phyloP scores from a whole-genome alignment of 2,888 invertebrate genomes.

The Drosophila fungiperda region DNA sequence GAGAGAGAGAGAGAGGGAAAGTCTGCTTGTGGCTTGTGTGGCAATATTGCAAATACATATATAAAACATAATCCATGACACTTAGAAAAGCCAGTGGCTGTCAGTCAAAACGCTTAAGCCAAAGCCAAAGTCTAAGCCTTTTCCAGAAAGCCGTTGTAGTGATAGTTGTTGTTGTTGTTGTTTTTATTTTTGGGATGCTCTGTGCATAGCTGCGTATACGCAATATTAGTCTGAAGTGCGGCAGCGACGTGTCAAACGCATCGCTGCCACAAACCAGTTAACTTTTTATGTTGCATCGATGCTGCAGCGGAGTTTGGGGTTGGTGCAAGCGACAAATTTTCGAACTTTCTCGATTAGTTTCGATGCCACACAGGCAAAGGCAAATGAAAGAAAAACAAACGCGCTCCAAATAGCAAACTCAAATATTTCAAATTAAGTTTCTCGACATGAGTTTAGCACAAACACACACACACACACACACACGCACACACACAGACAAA shows the following conservation, averaged over 20 bases:
- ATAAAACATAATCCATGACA: constrained; percentile 79
- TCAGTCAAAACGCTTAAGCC: constrained; percentile 53
- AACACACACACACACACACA: constrained; percentile 40
- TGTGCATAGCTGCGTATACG: constrained; percentile 64
- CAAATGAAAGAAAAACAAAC: constrained; percentile 66
- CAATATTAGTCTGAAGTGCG: constrained; percentile 48
- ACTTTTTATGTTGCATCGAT: constrained; percentile 65
- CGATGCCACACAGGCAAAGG: constrained; percentile 62
- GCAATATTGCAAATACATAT: constrained; percentile 68
- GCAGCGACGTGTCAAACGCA: constrained; percentile 51
- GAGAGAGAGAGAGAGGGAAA: constrained; percentile 8
- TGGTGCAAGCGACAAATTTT: constrained; percentile 66
- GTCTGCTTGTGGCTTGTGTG: constrained; percentile 10
- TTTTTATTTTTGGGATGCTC: constrained; percentile 21
- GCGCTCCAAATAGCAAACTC: constrained; percentile 75
- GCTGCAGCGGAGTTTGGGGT: constrained; percentile 25
- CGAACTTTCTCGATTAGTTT: constrained; percentile 81
- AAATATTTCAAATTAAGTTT: constrained; percentile 81
- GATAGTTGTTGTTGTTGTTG: constrained; percentile 9
- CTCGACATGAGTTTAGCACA: constrained; percentile 76
- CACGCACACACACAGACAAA: neutral
- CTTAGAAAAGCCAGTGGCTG: constrained; percentile 49
- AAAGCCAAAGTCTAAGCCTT: constrained; percentile 44
- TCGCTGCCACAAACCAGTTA: constrained; percentile 58
- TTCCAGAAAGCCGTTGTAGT: neutral